Conservation (phyloP, 2,113 vertebrate genomes). For the Python bivittatus region DNA sequence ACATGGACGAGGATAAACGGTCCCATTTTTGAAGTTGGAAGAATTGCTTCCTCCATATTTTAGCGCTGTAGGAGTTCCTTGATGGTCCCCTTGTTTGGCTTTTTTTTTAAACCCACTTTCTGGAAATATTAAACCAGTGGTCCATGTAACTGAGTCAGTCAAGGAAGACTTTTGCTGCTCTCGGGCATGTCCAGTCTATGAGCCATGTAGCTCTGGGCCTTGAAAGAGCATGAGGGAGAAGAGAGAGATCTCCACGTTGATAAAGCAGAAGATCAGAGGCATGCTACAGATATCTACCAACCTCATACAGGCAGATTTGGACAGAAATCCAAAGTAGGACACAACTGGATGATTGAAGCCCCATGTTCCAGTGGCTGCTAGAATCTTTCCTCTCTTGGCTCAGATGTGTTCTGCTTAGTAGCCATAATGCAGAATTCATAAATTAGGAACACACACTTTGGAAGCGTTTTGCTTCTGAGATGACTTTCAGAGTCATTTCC, state of each 20-base stretch:
- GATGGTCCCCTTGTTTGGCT: background rate
- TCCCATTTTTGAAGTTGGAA: background rate
- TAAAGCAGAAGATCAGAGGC: background rate
- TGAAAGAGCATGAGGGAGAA: conserved; percentile 10
- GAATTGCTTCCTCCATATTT: background rate
- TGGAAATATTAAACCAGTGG: conserved; percentile 7
- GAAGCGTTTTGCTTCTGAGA: background rate
- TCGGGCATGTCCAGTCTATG: background rate
- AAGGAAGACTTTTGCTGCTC: conserved; percentile 18
- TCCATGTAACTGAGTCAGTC: conserved; percentile 25
- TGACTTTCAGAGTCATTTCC: background rate
- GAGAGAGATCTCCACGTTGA: background rate
- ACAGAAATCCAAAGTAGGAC: background rate
- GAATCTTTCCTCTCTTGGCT: background rate
- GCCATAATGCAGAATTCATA: background rate
- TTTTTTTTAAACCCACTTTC: conserved; percentile 9
- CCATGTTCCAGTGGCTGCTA: background rate
- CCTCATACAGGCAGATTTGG: background rate
- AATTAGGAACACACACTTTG: background rate
- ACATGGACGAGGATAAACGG: background rate
- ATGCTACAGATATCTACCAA: background rate
- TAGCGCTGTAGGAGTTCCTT: background rate
- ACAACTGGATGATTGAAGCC: conserved; percentile 16
- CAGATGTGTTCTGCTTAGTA: background rate
- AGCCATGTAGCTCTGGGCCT: background rate